phyloP scores from a whole-genome alignment of 2,113 vertebrate species.

The Grallaria varia region DNA sequence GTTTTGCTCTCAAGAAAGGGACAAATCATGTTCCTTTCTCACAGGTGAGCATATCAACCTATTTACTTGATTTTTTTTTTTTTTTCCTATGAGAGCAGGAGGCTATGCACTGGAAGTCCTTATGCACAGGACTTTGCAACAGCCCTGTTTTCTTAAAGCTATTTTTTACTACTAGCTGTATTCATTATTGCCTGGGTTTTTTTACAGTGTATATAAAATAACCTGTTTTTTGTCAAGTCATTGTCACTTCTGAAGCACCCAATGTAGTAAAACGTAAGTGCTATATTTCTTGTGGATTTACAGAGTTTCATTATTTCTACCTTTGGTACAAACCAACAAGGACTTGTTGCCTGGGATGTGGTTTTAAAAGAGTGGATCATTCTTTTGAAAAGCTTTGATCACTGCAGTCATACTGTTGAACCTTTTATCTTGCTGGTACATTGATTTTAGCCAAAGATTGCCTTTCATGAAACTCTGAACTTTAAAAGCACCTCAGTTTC shows the following conservation, averaged over 20 bases:
- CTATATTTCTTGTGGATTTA: conserved; percentile 25
- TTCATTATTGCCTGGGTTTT: neutral
- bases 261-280: neutral
- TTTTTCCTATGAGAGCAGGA: neutral
- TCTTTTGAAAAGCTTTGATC: conserved; percentile 61
- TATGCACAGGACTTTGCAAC: neutral
- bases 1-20: neutral
- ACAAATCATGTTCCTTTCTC: neutral
- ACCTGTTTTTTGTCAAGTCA: neutral
- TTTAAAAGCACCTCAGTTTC: conserved; percentile 52
- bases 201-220: neutral
- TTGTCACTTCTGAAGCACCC: neutral
- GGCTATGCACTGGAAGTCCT: too few species aligned
- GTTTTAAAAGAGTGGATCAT: conserved; percentile 44
- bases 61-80: neutral
- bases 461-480: conserved; percentile 60
- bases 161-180: neutral
- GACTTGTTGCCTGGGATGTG: conserved; percentile 31
- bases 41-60: neutral
- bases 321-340: conserved; percentile 26
- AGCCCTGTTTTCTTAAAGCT: neutral
- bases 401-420: conserved; percentile 48
- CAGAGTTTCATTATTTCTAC: conserved; percentile 1
- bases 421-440: conserved; percentile 64
- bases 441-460: conserved; percentile 65